phyloP scores from a whole-genome alignment of 2,113 vertebrate genomes.

The Calidris pugnax region DNA sequence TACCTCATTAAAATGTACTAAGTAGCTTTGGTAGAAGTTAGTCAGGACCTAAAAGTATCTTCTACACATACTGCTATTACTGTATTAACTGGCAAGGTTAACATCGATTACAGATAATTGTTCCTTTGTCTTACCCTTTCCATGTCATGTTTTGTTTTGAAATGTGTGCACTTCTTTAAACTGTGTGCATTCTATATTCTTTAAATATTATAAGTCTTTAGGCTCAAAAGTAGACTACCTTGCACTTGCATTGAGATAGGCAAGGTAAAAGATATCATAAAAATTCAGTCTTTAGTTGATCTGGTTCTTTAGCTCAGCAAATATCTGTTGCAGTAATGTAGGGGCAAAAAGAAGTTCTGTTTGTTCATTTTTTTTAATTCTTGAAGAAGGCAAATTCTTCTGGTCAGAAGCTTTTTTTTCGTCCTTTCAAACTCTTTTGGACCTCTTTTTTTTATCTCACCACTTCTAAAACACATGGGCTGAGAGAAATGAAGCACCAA shows the following conservation, averaged over 20 bases:
- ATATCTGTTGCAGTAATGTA: not conserved
- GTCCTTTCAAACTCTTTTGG: not conserved
- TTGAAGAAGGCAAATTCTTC: not conserved
- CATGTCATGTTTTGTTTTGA: not conserved
- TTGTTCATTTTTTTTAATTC: not conserved
- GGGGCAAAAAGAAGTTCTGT: accelerated
- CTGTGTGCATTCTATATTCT: not conserved
- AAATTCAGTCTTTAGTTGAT: not conserved
- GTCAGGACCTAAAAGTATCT: not conserved
- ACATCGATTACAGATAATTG: not conserved
- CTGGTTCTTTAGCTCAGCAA: not conserved
- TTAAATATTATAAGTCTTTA: not conserved
- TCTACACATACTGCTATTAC: not conserved
- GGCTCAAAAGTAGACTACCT: not conserved
- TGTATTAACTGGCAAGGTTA: not conserved
- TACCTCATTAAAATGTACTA: not conserved
- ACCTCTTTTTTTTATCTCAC: not conserved
- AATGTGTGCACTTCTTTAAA: not conserved
- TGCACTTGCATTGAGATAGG: not conserved
- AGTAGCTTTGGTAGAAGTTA: not conserved
- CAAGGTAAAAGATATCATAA: not conserved
- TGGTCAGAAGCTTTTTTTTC: not conserved
- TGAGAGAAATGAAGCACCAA: not conserved
- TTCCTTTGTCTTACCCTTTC: not conserved
- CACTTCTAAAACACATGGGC: not conserved